phyloP scores from a whole-genome alignment of 2,797 vertebrate species.

The Danionella dracula region DNA sequence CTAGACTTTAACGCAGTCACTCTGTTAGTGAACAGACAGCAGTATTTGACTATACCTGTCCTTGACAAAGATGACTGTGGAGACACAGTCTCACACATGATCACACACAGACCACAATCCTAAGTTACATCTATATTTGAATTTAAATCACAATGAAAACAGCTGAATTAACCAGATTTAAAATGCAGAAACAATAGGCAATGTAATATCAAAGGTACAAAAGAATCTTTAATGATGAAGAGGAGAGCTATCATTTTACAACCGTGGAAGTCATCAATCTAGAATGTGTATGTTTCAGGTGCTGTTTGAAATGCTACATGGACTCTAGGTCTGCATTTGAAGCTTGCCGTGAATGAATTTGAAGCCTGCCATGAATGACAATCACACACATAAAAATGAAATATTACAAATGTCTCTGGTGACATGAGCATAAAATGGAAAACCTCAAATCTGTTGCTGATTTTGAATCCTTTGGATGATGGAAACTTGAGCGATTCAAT shows the following conservation, averaged over 20 bases:
- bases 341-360: constrained; percentile 26
- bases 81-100: not conserved
- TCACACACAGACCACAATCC: not conserved
- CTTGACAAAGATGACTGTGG: not conserved
- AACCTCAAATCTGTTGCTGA: not conserved
- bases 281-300: not conserved
- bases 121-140: not conserved
- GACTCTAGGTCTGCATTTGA: not conserved
- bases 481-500: not conserved
- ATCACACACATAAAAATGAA: not conserved
- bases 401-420: not conserved
- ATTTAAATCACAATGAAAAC: not conserved
- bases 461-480: not conserved
- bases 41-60: not conserved
- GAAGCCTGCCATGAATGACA: constrained; percentile 31
- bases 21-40: not conserved
- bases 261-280: constrained; percentile 38
- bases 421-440: not conserved
- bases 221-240: not conserved
- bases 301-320: constrained; percentile 31
- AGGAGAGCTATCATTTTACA: constrained; percentile 25
- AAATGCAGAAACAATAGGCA: constrained; percentile 47
- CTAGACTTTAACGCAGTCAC: not conserved
- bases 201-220: constrained; percentile 36
- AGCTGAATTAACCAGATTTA: constrained; percentile 38